Base-by-base conservation (phyloP, 2,113 vertebrate species). In the Rafetus swinhoei region DNA sequence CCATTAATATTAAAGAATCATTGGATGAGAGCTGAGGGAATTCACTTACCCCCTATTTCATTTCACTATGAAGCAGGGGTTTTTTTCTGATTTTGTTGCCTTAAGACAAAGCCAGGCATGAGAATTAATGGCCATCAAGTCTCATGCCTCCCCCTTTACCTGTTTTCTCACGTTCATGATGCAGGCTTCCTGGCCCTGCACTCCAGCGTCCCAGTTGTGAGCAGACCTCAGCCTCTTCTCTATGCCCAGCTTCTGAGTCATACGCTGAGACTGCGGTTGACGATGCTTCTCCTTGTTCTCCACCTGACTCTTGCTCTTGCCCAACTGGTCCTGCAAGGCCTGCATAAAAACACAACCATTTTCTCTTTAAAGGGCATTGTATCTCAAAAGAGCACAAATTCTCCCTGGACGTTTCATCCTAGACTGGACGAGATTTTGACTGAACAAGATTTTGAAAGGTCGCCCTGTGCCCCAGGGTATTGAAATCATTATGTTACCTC, bases 321-420 rank as follows among this genome's bases (percentile, higher is more conserved):
- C 97, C 92, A 96, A 97, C 52, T 97, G 97, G 93, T 98, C 98
- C 96, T 95, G 98, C 77, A 98, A 97, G 7, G 97, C 98, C 98
- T 99, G 97, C 5, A 81, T 84, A 93, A 35, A 27, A 29, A 97
- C 90, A 96, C 8, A 94, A 95, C 77, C 94, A 82, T 85, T 92
- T 93, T 95, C 79, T 18, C 27, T 24, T 95, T 82, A 95, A 27
- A 93, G 92, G 90, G 84, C 52, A 53, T 81, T 9, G 57, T 12
- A 1, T 59, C 56, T 59, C 13, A 29, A 55, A 19, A 15, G 35
- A 39, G 56, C 54, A 54, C 7, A 24, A 35, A 54, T 27, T 15
- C 8, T 29, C 53, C 57, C 16, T 15, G 32, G 35, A 57, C 77
- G 35, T 82, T 18, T 9, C 32, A 13, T 22, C 60, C 27, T 56